Evolutionary conservation across 2,888 invertebrate species (phyloP), one percentile per base, ranked within the genome.

Genomic region (Leptinotarsa juncta): DNA sequence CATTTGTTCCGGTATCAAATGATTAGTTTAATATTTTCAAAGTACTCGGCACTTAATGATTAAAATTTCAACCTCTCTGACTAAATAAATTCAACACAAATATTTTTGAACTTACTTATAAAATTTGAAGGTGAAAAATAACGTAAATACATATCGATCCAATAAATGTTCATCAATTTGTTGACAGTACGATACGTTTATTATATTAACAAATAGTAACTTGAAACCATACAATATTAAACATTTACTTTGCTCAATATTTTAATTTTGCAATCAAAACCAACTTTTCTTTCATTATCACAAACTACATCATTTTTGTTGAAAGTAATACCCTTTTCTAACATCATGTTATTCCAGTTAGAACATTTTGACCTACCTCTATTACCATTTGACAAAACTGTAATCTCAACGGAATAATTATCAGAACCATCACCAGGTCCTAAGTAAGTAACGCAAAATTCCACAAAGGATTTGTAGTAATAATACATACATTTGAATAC

Each of bases 401-500:
- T 77, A 10, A 85, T 73, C 72, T 84, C 82, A 73, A 81, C 84
- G 32, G 68, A 77, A 77, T 79, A 85, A 18, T 80, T 79, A 10
- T 69, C 62, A 14, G 84, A 81, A 55, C 81, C 77, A n/a, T 79
- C 78, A 72, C 83, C 81, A 16, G 81, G 72, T 3, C 85, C 85
- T 5, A 84, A 67, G 73, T 82, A 83, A n/a, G 79, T 80, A 14
- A 84, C 82, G 23, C 80, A 70, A 72, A 85, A 80, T 71, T 85
- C 85, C 10, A 83, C 81, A 23, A 79, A 80, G n/a, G 78, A 78
- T 42, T 79, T 81, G 70, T 82, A 85, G 73, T 82, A 80, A 73
- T 80, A 85, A 76, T 82, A 83, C 10, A 81, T 81, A 73, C 83
- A 84, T 68, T 80, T 82, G 74, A 85, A 85, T 16, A 85, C 77